Conservation (phyloP, 2,113 vertebrate species). For the Tetrax tetrax region DNA sequence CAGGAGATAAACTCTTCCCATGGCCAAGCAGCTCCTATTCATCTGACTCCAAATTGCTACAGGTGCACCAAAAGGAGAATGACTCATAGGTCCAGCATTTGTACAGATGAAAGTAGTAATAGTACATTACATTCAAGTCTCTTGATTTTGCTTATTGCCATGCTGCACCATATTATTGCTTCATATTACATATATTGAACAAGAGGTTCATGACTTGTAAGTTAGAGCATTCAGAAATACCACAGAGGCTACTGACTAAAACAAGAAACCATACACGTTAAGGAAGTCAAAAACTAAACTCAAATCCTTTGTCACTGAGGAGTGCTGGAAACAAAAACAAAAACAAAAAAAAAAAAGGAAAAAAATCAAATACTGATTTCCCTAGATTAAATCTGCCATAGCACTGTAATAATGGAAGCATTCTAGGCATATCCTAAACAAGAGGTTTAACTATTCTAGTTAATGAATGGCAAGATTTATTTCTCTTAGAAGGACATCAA, state of each 20-base stretch:
- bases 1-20: slow-evolving; percentile 27
- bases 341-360: neutral
- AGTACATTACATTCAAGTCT: slow-evolving; percentile 46
- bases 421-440: neutral
- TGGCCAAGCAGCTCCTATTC: slow-evolving; percentile 6
- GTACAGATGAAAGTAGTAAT: neutral
- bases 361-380: neutral
- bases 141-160: slow-evolving; percentile 43
- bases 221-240: neutral
- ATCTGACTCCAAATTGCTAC: neutral
- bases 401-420: neutral
- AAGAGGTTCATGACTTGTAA: neutral
- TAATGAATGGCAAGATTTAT: neutral
- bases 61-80: slow-evolving; percentile 18
- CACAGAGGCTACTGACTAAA: neutral
- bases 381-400: neutral
- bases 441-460: neutral
- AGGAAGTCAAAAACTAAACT: slow-evolving; percentile 15
- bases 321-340: neutral
- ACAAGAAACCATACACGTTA: neutral
- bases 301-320: neutral
- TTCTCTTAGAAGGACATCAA: neutral
- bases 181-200: neutral
- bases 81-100: slow-evolving; percentile 14
- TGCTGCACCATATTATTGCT: slow-evolving; percentile 45